Base-by-base conservation (phyloP, 2,888 invertebrate genomes). In the Temnothorax rugatulus region DNA sequence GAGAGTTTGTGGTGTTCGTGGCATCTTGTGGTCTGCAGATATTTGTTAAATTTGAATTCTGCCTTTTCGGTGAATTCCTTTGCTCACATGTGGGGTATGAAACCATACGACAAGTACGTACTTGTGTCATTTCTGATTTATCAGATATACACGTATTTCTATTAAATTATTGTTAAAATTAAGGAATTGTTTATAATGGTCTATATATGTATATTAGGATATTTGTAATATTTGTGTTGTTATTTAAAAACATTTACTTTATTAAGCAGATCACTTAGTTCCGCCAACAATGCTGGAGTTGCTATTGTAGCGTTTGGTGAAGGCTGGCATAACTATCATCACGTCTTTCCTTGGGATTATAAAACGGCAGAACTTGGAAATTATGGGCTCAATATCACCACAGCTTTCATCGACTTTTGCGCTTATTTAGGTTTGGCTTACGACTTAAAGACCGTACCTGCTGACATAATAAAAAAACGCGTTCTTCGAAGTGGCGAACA, bases 41-140 rank as follows among this genome's bases (percentile, higher is more conserved):
- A 98, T 95, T 96, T 97, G 4, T 66, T 97, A 9, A 96, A 97
- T 0, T 96, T 99, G 63, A 97, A 99, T 94, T 96, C 96, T 91
- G 99, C 99, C 0, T 99, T 99, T 99, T 95, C 98, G 84, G 98
- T 61, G 3, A 61, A 61, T 61, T 61, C 61, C 9, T 18, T 18
- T 18, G 61, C 61, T 34, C 61, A 61, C 9, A 61, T 29, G 0
- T 61, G 61, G 61, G 61, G 61, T 4, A 34, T 34, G 25, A 34
- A 18, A 34, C 61, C 61, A 61, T 61, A 61, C 15, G 61, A 61
- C 5, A 61, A 61, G 61, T 61, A 61, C 1, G 34, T 34, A 34
- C 7, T 59, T 29, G 13, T 29, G 52, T 5, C 5, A n/a, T 25
- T 54, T 54, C 4, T 54, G 11, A 54, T 11, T 54, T 54, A 25